These are phyloP conservation scores for Nysson spinosus DNA, from an alignment of 2,888 invertebrate genomes.

Conservation along the genomic window DNA sequence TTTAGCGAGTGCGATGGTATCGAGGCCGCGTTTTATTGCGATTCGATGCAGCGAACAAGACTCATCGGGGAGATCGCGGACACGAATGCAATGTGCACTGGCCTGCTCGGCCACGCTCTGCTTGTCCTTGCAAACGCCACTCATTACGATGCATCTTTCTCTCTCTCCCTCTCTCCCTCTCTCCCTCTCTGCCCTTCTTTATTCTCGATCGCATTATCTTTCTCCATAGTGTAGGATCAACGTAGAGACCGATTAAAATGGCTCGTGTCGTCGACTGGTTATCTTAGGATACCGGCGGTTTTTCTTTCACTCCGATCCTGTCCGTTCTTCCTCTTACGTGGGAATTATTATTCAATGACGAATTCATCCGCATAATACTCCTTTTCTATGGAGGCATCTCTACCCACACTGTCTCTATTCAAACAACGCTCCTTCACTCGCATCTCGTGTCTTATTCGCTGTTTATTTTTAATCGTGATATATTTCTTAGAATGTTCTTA, in stretches of 20 bases:
- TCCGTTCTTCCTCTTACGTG: not conserved
- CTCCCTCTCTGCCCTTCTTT: not conserved
- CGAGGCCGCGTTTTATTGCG: constrained; percentile 33
- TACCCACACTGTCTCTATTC: too few relatives aligned
- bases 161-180: constrained; percentile 15
- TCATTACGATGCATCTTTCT: constrained; percentile 58
- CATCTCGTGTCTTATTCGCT: too few relatives aligned
- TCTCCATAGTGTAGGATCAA: too few relatives aligned
- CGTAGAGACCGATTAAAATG: constrained; percentile 39
- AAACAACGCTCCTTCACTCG: too few relatives aligned
- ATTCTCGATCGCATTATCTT: not conserved
- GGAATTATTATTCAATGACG: constrained; percentile 30
- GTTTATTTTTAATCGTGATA: too few relatives aligned
- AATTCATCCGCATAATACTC: constrained; percentile 12
- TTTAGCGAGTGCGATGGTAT: not conserved
- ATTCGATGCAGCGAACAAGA: constrained; percentile 11
- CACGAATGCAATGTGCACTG: constrained; percentile 66
- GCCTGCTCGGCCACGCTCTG: constrained; percentile 71
- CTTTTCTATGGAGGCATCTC: too few relatives aligned
- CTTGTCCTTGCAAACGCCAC: constrained; percentile 68
- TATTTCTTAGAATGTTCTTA: too few relatives aligned
- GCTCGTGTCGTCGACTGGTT: constrained; percentile 27
- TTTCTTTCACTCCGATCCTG: constrained; percentile 22
- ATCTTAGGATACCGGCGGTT: constrained; percentile 24
- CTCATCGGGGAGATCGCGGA: constrained; percentile 56